phyloP scores from a whole-genome alignment of 2,888 invertebrate species.

The Litoditis marina region DNA sequence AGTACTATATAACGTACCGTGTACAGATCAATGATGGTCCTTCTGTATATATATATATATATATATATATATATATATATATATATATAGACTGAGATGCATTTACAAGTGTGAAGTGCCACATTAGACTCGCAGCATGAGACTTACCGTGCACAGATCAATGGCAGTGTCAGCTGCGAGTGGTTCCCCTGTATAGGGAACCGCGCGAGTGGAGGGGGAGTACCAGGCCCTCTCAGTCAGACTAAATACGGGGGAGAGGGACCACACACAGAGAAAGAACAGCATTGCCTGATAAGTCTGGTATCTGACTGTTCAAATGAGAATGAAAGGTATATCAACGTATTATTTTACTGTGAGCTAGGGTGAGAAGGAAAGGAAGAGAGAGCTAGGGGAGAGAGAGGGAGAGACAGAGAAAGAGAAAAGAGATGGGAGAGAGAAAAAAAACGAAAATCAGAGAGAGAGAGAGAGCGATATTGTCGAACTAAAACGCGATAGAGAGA shows the following conservation, averaged over 20 bases:
- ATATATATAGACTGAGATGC: too few species aligned
- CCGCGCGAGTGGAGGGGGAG: constrained; percentile 6
- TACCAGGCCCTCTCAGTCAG: constrained; percentile 14
- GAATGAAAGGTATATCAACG: neutral
- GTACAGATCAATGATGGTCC: too few species aligned
- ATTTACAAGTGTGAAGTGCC: neutral
- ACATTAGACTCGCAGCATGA: too few species aligned
- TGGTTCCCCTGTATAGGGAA: constrained; percentile 9
- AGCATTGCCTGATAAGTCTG: too few species aligned
- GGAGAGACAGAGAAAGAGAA: too few species aligned
- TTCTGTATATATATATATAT: too few species aligned
- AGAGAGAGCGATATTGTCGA: too few species aligned
- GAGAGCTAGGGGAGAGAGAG: constrained; percentile 7
- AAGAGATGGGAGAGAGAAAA: too few species aligned
- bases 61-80: too few species aligned
- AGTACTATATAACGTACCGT: too few species aligned
- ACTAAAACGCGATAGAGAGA: too few species aligned
- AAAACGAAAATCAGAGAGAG: too few species aligned
- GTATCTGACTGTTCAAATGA: neutral
- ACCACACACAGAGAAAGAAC: neutral
- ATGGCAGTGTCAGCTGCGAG: constrained; percentile 29
- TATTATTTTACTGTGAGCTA: neutral
- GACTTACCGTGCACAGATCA: constrained; percentile 32
- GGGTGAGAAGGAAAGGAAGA: neutral
- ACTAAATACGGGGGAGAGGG: neutral